Evolutionary conservation across 1,140 invertebrate genomes (phyloP), one percentile per base, ranked within the genome.

Genomic region (Diprion similis): DNA sequence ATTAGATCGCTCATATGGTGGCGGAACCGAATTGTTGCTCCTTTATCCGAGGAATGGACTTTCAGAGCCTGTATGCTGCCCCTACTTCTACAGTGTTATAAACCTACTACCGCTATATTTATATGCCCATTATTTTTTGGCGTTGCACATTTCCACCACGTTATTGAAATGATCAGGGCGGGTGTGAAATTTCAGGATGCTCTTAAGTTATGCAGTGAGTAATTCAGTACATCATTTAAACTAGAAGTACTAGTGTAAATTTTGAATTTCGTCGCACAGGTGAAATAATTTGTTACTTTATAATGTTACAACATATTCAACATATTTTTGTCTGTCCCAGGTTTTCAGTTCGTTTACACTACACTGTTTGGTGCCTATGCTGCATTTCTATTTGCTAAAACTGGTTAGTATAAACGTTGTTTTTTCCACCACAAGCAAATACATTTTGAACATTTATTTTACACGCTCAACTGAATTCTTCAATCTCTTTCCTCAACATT

Each of bases 11-110:
- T 96, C 70, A 91, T 95, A 18, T 98, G 96, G 95, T 89, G 97
- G 78, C 90, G 97, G 77, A 97, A 97, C 84, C 93, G 96, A 84
- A 86, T 98, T 48, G 94, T 98, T 78, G 97, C 97, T 11, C 97
- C 97, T 11, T 83, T 99, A 46, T 96, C 96, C 73, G 97, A 99
- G 89, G 97, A 99, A 86, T 97, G 97, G 89, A 96, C 96, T 7
- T 98, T 97, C 85, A 90, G 97, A 78, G 96, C 96, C 0, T 98
- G 97, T 83, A 98, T 99, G 95, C 89, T 98, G 83, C 96, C 97
- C 37, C 84, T 98, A 17, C 88, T 99, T 11, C 85, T 98, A 73
- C 95, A 97, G 82, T 95, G 93, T 84, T 93, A 97, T 78, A 86
- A 90, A n/a, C 93, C 93, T 4, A 85, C 91, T 8, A 92, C 89